Base-by-base conservation (phyloP, 2,888 invertebrate genomes). In the Cremastobaeus sp. region DNA sequence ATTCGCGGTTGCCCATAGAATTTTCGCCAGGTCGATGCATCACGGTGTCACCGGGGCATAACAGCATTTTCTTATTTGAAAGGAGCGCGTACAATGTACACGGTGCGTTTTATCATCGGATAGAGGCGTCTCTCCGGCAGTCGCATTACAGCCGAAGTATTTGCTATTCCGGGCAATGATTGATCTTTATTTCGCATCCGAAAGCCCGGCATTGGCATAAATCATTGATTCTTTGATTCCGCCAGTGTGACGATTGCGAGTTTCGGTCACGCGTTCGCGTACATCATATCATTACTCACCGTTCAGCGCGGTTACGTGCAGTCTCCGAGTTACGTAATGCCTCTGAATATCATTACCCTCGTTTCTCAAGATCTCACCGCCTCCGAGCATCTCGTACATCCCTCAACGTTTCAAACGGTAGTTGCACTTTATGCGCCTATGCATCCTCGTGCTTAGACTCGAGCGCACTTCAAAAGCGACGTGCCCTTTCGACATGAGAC, bases 281-380 rank as follows among this genome's bases (percentile, higher is more conserved):
- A 69, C 59, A 39, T 69, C 71, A 59, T 64, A 41, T 70, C 74
- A 69, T 68, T 64, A 76, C 74, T 70, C 68, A 59, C 65, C 55
- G 64, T 76, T 75, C 75, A 72, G 54, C 71, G 34, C 59, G 60
- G 54, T 62, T 65, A 70, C 70, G 64, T 74, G 77, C 70, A 64
- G 69, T 20, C 69, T 69, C 68, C 57, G 66, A 60, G 60, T 77
- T 76, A 65, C 54, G 68, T 70, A 69, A 70, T 62, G 70, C 66
- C 74, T 71, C 66, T 72, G 80, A 80, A 81, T 82, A 80, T 80
- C 81, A 79, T 81, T 80, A 77, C 76, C 81, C 78, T 70, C 76
- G 77, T 80, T 79, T 77, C 75, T 70, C 65, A 60, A 74, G 78
- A 74, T 72, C 74, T 69, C 55, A 50, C 60, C 52, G 60, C 50